These are phyloP conservation scores for Oryctolagus cuniculus DNA, from an alignment of 2,113 vertebrate genomes.

Conservation along the genomic window mOryCun1.1 NC_091443.1:7826501-7827000, in stretches of 20 bases:
- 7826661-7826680: neutral
- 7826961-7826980: neutral
- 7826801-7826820: neutral
- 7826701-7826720: neutral
- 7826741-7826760: neutral
- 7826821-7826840: neutral
- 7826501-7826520: neutral
- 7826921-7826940: neutral
- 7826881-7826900: neutral
- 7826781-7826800: neutral
- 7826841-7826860: too few species aligned
- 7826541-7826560: neutral
- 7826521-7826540: neutral
- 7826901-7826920: neutral
- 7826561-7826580: neutral
- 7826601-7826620: neutral
- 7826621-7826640: neutral
- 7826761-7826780: neutral
- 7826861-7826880: too few species aligned
- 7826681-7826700: neutral
- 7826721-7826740: neutral
- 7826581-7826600: neutral
- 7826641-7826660: neutral
- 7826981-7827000: neutral
- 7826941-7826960: too few species aligned